A percentile compares a stretch with the other conserved stretches of the same genome.
These are phyloP conservation scores for silkworm (Bombyx mori) DNA, from an alignment of 1,140 invertebrate genomes.

Conservation along the genomic window DNA sequence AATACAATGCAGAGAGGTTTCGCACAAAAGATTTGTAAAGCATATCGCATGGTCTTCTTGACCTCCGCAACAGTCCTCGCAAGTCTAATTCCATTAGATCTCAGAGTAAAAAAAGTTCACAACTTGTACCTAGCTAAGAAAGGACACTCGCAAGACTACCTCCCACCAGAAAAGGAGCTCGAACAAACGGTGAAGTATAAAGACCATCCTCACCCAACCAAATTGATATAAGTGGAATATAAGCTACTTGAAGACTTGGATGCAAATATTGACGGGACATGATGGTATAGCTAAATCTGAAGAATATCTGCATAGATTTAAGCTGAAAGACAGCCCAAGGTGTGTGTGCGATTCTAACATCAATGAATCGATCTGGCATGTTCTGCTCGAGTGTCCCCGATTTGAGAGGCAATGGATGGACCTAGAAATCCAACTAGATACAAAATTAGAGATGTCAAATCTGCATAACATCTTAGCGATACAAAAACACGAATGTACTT, in stretches of 20 bases:
- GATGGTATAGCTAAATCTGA: neutral
- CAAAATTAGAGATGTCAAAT: no score
- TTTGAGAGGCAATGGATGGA: no score
- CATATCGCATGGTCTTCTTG: neutral
- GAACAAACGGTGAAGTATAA: neutral
- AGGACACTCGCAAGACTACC: conserved; percentile 7
- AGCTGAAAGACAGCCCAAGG: neutral
- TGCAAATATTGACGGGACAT: neutral
- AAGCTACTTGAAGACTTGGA: conserved; percentile 8
- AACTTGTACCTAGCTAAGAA: conserved; percentile 14
- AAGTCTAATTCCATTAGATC: conserved; percentile 17
- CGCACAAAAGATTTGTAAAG: neutral
- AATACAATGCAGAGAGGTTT: conserved; percentile 12
- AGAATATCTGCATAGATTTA: conserved; percentile 3
- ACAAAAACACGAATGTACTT: no score
- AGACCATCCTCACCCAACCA: conserved; percentile 8
- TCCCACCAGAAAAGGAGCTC: conserved; percentile 9
- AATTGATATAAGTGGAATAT: conserved; percentile 1
- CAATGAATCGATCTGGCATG: neutral
- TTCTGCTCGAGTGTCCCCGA: neutral
- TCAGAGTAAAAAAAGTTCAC: conserved; percentile 14
- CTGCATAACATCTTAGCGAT: no score
- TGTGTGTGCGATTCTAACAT: neutral
- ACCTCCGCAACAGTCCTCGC: conserved; percentile 10
- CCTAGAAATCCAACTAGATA: no score